Percentiles rank a stretch among this genome's conserved stretches.
Evolutionary conservation across 2,888 invertebrate genomes (phyloP).

Genomic region (Griposia aprilina): DNA sequence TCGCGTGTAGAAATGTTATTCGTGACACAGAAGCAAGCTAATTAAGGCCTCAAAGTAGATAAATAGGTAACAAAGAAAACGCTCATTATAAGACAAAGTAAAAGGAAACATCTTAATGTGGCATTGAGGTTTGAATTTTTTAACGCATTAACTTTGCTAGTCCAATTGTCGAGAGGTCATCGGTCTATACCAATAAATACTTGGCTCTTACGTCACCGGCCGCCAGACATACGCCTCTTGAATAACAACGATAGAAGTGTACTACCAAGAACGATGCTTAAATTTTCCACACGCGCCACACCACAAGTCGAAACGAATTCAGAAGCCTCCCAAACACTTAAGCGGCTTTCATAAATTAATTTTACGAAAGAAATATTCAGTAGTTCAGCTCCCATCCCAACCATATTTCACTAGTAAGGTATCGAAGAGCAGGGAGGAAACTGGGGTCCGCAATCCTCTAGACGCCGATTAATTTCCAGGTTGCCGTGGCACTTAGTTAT

Average conservation of each 20-base stretch:
- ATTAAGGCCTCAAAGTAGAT: conserved; percentile 55
- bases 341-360: conserved; percentile 61
- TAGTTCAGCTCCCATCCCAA: conserved; percentile 63
- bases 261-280: conserved; percentile 85
- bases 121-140: conserved; percentile 58
- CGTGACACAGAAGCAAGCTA: conserved; percentile 47
- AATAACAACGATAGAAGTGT: conserved; percentile 86
- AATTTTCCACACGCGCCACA: conserved; percentile 85
- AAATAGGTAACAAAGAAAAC: conserved; percentile 43
- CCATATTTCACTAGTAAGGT: conserved; percentile 71
- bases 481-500: conserved; percentile 74
- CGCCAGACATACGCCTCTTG: conserved; percentile 84
- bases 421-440: conserved; percentile 69
- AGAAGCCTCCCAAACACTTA: conserved; percentile 73
- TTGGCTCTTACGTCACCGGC: conserved; percentile 84
- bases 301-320: conserved; percentile 77
- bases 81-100: conserved; percentile 45
- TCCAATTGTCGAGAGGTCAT: conserved; percentile 83
- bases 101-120: conserved; percentile 48
- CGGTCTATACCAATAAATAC: conserved; percentile 81
- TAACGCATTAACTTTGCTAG: conserved; percentile 68
- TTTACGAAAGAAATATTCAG: conserved; percentile 67
- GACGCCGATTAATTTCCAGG: conserved; percentile 81
- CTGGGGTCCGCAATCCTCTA: conserved; percentile 75
- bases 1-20: conserved; percentile 55